Evolutionary conservation across 2,888 invertebrate genomes (phyloP), one percentile per base, ranked within the genome.

Genomic region (Chalcosyrphus nemorum): DNA sequence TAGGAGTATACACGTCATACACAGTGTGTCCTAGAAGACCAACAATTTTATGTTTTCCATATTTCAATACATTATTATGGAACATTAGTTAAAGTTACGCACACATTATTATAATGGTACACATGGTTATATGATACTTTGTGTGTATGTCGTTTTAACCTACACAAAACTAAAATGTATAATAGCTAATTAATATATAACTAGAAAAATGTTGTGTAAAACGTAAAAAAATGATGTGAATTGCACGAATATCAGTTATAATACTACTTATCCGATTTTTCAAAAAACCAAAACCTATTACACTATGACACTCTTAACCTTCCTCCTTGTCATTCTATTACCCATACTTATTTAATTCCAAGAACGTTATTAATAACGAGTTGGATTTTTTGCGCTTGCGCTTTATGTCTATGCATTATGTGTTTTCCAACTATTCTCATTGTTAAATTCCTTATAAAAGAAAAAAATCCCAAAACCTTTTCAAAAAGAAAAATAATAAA

Each of bases 31-130:
- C 11, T 15, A 21, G 15, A 21, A 11, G 24, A 61, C 57, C 27
- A 41, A 41, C n/a, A 13, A 45, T 35, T 24, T 56, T 65, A 24
- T 45, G 32, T 65, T 54, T 54, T 38, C 17, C 54, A 63, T 24
- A 35, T 15, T 13, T 38, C 35, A 38, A 59, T 70, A 32, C 32
- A 19, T 45, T 66, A 27, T 38, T 15, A 47, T 11, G n/a, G n/a
- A 61, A 54, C n/a, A 71, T 66, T 54, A 71, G 65, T 72, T 68
- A 27, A 68, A 47, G 41, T 29, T 72, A 78, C 82, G 82, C 82
- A 82, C 82, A 82, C 41, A 35, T 72, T 70, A n/a, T n/a, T 52
- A 65, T 63, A 56, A 78, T 29, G 50, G 61, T 66, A 61, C 17
- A n/a, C 43, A 52, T 38, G 35, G 21, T 24, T 4, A 4, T 24